Conservation (phyloP, 2,113 vertebrate genomes). For the Pelobates fuscus region DNA sequence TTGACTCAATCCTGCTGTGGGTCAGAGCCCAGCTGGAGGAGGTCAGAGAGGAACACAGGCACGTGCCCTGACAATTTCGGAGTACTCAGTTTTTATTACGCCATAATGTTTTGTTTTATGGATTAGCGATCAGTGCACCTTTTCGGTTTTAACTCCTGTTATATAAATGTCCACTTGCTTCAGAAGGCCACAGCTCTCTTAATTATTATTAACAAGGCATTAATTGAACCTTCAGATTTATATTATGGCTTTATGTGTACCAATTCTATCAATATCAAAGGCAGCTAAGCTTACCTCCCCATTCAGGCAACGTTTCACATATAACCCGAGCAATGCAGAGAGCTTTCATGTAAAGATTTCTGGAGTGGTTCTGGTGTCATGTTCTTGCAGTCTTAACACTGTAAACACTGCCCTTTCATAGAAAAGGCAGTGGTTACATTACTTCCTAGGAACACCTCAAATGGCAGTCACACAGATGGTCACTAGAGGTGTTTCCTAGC, state of each 20-base stretch:
- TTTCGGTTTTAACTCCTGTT: background rate
- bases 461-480: too few species aligned
- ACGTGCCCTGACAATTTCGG: slow-evolving; percentile 35
- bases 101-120: slow-evolving; percentile 41
- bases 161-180: background rate
- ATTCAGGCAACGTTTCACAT: background rate
- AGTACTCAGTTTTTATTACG: slow-evolving; percentile 14
- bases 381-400: too few species aligned
- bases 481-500: too few species aligned
- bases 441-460: too few species aligned
- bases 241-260: background rate
- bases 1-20: slow-evolving; percentile 43
- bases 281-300: background rate
- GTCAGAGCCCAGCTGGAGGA: slow-evolving; percentile 44
- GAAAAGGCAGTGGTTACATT: too few species aligned
- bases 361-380: too few species aligned
- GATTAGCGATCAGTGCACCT: slow-evolving; percentile 34
- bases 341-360: background rate
- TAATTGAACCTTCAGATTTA: background rate
- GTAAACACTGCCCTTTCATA: too few species aligned
- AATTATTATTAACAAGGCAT: background rate
- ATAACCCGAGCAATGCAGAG: background rate
- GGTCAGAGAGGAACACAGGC: slow-evolving; percentile 36
- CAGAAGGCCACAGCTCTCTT: background rate
- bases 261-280: slow-evolving; percentile 11